Percentiles rank a stretch among this genome's conserved stretches.
Conservation (phyloP, 2,888 invertebrate genomes). For the Pristionchus japonicus region DNA sequence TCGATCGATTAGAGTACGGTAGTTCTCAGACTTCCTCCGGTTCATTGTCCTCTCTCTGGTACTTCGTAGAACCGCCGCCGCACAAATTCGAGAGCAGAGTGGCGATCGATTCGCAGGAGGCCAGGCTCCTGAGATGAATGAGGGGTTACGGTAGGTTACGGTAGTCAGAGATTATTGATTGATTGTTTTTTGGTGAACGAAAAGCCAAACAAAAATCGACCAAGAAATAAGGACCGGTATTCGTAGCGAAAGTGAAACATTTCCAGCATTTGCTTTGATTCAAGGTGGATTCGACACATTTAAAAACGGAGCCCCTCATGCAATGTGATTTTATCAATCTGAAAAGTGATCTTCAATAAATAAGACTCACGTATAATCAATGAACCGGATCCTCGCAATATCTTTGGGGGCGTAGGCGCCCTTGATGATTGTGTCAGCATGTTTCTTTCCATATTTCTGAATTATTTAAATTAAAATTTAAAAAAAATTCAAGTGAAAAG, state of each 20-base stretch:
- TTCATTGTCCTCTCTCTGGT: conserved; percentile 9
- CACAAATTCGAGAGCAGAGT: conserved; percentile 45
- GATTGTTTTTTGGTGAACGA: not conserved
- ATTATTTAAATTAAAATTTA: no score
- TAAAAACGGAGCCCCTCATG: no score
- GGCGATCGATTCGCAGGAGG: conserved; percentile 41
- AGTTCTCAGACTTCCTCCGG: conserved; percentile 43
- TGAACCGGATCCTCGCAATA: conserved; percentile 41
- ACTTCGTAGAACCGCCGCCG: not conserved
- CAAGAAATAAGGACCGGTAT: no score
- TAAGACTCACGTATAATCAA: conserved; percentile 48
- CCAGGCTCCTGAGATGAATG: conserved; percentile 37
- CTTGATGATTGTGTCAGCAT: conserved; percentile 33
- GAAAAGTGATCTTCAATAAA: no score
- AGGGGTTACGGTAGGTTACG: not conserved
- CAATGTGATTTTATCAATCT: no score
- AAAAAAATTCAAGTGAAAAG: no score
- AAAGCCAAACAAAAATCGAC: not conserved
- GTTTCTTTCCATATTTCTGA: conserved; percentile 49
- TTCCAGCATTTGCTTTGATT: no score
- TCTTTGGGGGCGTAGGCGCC: conserved; percentile 49
- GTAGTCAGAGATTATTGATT: not conserved
- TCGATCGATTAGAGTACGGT: not conserved
- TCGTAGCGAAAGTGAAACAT: no score
- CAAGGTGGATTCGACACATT: no score